Base-by-base conservation (phyloP, 2,888 invertebrate species). In the Drosophila limbata region DNA sequence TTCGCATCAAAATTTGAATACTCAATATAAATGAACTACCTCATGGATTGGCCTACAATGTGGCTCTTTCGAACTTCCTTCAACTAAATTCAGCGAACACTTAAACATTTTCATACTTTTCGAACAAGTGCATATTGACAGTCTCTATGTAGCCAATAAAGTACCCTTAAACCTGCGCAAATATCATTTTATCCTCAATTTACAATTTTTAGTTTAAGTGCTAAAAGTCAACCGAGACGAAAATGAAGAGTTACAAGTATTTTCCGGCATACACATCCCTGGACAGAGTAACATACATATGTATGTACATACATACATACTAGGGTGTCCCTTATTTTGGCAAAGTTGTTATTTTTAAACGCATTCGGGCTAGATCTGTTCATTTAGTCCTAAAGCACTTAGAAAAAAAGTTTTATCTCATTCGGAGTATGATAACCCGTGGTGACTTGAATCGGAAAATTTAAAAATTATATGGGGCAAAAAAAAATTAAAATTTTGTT, bases 171-270 rank as follows among this genome's bases (percentile, higher is more conserved):
- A 19, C 42, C 19, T 11, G 42, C 11, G 44, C n/a, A 44, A 44
- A 44, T 44, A 25, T 13, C 61, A 72, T 65, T 72, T 72, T 69
- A 62, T 59, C 61, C 59, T 62, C 73, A 69, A 69, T 69, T 73
- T 71, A 62, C 61, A 62, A 69, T 69, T 73, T 71, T 62, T 61
- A 62, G 61, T 62, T 62, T 59, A 55, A 48, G 56, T 67, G 67
- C 67, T 50, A 56, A 69, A 53, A 67, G 61, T 66, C 57, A 73
- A 61, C 68, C 66, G 59, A 77, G 79, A 70, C 72, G 86, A 84
- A 85, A 86, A 84, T 85, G 76, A 84, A 87, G 44, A 44, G 25
- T 88, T 84, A 84, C 80, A 86, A 84, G 87, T 86, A 82, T 90
- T 90, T 90, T 90, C 89, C 88, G 88, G 88, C 21, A 56, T 33